phyloP scores from a whole-genome alignment of 2,113 vertebrate species.

The Hirundichthys speculiger region DNA sequence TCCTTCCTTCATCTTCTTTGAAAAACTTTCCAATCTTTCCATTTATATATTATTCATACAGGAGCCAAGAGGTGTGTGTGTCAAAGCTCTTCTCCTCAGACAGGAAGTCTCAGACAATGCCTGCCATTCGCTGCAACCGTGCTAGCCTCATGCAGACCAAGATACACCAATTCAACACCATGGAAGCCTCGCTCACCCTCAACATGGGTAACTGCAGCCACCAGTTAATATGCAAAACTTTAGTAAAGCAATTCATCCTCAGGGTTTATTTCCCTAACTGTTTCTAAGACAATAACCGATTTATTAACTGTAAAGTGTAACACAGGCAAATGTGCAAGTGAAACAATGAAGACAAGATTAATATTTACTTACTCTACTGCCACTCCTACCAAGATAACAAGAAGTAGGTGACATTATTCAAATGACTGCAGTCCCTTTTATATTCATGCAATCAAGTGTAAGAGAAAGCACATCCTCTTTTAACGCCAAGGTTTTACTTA shows the following conservation, averaged over 20 bases:
- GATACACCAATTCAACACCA: constrained; percentile 89
- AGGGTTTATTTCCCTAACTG: neutral
- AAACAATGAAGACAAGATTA: too few species aligned
- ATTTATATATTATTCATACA: constrained; percentile 61
- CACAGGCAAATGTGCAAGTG: too few species aligned
- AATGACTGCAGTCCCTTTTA: too few species aligned
- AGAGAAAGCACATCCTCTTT: too few species aligned
- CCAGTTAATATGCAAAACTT: neutral
- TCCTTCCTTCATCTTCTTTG: too few species aligned
- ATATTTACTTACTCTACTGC: too few species aligned
- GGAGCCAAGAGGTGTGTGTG: constrained; percentile 87
- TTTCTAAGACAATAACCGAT: neutral
- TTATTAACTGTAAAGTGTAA: neutral
- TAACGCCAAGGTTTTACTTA: too few species aligned
- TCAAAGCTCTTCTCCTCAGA: constrained; percentile 86
- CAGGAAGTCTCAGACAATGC: constrained; percentile 96
- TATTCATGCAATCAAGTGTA: too few species aligned
- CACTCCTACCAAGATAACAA: too few species aligned
- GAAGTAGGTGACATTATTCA: too few species aligned
- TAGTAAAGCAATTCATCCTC: neutral
- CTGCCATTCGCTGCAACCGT: constrained; percentile 86
- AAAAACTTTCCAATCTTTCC: neutral
- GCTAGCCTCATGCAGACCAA: constrained; percentile 87
- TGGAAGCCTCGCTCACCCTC: constrained; percentile 93
- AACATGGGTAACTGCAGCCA: constrained; percentile 84